Evolutionary conservation across 2,113 vertebrate species (phyloP), one percentile per base, ranked within the genome.

Genomic region (Maccullochella peelii): DNA sequence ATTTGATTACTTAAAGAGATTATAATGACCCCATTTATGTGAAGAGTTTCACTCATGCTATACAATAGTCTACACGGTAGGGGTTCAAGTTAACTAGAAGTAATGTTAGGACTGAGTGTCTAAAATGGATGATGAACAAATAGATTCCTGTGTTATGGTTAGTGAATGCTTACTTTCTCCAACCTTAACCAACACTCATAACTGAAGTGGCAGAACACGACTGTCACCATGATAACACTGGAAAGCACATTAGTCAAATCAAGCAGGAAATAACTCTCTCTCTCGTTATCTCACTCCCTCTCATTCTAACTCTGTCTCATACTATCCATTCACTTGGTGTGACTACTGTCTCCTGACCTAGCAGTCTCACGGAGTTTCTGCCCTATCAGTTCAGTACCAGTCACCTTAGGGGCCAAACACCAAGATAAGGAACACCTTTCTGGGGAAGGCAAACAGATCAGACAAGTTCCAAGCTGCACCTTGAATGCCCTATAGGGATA

Each of bases 1-100:
- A 89, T 93, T 93, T 93, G 90, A 94, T 92, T 92, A 90, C 76
- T 79, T 80, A 92, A 88, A 88, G 77, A 89, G 87, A 94, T 88
- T 86, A 88, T 93, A 91, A 94, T 93, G 69, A 85, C 70, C 69
- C 86, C 80, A 49, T 89, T 93, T 85, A 90, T 50, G 44, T 89
- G 63, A 81, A 90, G 77, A 76, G 80, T 63, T 85, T 72, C 61
- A 67, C 61, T 85, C 73, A 25, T 71, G 27, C 76, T 30, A 76
- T 25, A 77, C 62, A 91, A 77, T 77, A 52, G 57, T 69, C 62
- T 11, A 62, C 75, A 61, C 82, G 4, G 70, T 10, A 52, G 77
- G 80, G 73, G 83, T 57, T 80, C 30, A 61, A 71, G 70, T 85
- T 66, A 73, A 87, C 61, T 55, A 38, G 27, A 65, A 23, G 71